phyloP scores from a whole-genome alignment of 2,888 invertebrate species.

The Caradrina kadenii region DNA sequence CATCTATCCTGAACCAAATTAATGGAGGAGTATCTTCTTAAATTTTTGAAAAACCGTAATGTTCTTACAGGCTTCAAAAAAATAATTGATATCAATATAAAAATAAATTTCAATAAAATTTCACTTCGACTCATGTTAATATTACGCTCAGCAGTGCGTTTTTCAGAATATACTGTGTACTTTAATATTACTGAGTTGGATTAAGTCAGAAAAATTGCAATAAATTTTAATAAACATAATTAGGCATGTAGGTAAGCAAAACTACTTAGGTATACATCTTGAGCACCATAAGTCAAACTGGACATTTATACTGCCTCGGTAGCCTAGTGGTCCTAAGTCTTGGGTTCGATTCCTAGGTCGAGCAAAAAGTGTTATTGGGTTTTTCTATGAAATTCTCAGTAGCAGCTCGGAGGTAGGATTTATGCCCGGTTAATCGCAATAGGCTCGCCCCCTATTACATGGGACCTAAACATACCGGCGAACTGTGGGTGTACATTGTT shows the following conservation, averaged over 20 bases:
- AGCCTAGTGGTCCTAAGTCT: too few relatives aligned
- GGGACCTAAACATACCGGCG: too few relatives aligned
- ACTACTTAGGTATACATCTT: not conserved
- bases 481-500: too few relatives aligned
- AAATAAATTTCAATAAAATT: not conserved
- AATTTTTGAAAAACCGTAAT: not conserved
- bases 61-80: not conserved
- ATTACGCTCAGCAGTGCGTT: not conserved
- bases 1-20: constrained; percentile 17
- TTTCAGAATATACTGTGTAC: not conserved
- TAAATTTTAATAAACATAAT: not conserved
- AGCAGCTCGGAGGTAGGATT: too few relatives aligned
- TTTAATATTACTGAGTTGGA: not conserved
- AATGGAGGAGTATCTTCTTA: not conserved
- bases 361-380: too few relatives aligned
- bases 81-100: not conserved
- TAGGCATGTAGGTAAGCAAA: not conserved
- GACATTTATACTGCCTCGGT: too few relatives aligned
- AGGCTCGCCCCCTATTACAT: too few relatives aligned
- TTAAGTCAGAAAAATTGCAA: too few relatives aligned
- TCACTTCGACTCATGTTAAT: not conserved
- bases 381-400: too few relatives aligned
- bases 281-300: not conserved
- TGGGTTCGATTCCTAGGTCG: too few relatives aligned
- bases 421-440: too few relatives aligned